These are phyloP conservation scores for Andrena cerasifolii DNA, from an alignment of 1,140 invertebrate genomes.

Conservation along the genomic window DNA sequence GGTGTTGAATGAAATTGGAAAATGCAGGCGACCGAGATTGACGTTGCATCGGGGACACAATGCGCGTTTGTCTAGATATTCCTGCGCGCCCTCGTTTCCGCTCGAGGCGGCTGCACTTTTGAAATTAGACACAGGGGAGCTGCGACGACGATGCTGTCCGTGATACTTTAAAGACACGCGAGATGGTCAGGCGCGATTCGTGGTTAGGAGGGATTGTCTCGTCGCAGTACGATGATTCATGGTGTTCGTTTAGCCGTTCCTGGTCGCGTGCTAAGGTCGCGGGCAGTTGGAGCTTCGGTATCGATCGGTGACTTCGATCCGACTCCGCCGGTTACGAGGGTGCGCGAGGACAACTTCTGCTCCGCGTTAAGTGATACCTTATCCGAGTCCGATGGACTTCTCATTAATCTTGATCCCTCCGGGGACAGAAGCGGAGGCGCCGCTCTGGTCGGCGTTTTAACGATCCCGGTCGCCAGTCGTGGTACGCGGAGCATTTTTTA, in stretches of 20 bases:
- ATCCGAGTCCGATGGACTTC: slow-evolving; percentile 29
- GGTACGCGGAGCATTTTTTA: not conserved
- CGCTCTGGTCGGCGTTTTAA: not conserved
- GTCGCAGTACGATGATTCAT: slow-evolving; percentile 21
- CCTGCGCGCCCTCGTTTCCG: not conserved
- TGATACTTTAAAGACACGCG: not conserved
- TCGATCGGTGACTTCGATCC: slow-evolving; percentile 4
- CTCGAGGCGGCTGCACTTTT: not conserved
- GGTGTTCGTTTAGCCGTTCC: slow-evolving; percentile 22
- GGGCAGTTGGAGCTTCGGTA: not conserved
- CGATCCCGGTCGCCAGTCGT: not conserved
- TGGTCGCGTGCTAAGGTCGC: slow-evolving; percentile 5
- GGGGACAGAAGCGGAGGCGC: not conserved
- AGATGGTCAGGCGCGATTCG: not conserved
- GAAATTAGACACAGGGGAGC: not conserved
- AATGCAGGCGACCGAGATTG: slow-evolving; percentile 6
- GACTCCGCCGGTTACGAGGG: slow-evolving; percentile 20
- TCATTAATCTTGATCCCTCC: slow-evolving; percentile 28
- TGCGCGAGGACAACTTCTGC: slow-evolving; percentile 13
- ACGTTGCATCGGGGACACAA: not conserved
- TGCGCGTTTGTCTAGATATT: not conserved
- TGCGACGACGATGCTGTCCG: not conserved
- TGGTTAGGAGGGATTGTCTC: slow-evolving; percentile 18
- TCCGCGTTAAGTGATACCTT: slow-evolving; percentile 21
- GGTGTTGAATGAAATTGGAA: slow-evolving; percentile 20